Conservation (phyloP, 92 coral and sea anemone species). For the Parazoanthus atlanticus region DNA sequence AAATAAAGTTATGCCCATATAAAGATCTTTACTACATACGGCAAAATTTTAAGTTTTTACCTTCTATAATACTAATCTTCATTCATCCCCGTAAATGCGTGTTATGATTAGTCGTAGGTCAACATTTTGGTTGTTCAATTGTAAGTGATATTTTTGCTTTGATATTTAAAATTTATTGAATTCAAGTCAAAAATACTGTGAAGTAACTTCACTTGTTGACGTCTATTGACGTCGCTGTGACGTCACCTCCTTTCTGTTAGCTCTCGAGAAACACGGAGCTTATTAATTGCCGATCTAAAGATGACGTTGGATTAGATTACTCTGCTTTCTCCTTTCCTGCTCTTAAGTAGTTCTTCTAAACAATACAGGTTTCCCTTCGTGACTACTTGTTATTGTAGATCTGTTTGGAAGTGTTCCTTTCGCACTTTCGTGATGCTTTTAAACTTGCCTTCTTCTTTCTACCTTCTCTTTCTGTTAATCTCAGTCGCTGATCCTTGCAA, state of each 20-base stretch:
- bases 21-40: too few species aligned
- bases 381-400: not conserved
- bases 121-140: too few species aligned
- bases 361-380: not conserved
- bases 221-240: not conserved
- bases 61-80: too few species aligned
- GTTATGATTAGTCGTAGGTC: not conserved
- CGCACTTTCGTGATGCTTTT: too few species aligned
- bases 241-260: not conserved
- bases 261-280: not conserved
- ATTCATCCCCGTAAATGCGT: too few species aligned
- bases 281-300: not conserved
- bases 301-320: not conserved
- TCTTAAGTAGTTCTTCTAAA: not conserved
- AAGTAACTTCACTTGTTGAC: not conserved
- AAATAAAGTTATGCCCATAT: too few species aligned
- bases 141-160: not conserved
- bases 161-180: too few species aligned
- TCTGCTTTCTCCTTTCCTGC: not conserved
- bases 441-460: not conserved
- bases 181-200: not conserved
- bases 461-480: not conserved
- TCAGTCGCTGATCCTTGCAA: conserved; percentile 58
- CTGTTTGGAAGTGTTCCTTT: too few species aligned
- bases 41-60: too few species aligned